These are phyloP conservation scores for Aradus depressus DNA, from an alignment of 2,888 invertebrate genomes.

Conservation along the genomic window DNA sequence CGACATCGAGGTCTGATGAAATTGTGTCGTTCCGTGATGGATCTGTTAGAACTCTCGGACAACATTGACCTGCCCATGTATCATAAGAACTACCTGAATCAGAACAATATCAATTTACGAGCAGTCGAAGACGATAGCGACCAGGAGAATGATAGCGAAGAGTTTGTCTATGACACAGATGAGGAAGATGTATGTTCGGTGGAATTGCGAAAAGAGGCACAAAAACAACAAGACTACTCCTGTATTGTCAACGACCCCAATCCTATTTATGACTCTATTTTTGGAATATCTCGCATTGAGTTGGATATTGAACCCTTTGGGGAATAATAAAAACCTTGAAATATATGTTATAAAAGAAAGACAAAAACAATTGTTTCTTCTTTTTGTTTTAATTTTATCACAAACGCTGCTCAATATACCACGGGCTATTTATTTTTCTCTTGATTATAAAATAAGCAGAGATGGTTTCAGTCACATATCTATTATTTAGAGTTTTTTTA, in stretches of 20 bases:
- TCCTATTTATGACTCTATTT: constrained; percentile 21
- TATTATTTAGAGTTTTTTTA: no score
- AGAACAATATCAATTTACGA: background rate
- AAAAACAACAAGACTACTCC: constrained; percentile 20
- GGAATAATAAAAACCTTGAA: background rate
- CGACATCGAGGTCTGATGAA: constrained; percentile 6
- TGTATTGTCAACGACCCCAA: constrained; percentile 21
- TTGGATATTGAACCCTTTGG: background rate
- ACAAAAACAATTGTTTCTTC: no score
- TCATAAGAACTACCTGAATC: constrained; percentile 5
- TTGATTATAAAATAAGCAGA: no score
- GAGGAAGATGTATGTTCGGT: constrained; percentile 8
- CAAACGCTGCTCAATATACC: no score
- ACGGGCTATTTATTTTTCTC: no score
- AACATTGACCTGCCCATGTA: constrained; percentile 18
- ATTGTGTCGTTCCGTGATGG: constrained; percentile 20
- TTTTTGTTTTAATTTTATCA: no score
- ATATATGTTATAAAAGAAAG: background rate
- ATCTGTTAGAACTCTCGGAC: background rate
- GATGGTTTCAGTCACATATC: no score
- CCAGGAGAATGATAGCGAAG: background rate
- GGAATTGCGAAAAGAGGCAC: constrained; percentile 11
- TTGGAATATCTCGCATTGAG: constrained; percentile 5
- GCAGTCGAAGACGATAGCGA: background rate
- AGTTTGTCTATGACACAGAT: constrained; percentile 19